Conservation (phyloP, 2,113 vertebrate species). For the Myiozetetes cayanensis region DNA sequence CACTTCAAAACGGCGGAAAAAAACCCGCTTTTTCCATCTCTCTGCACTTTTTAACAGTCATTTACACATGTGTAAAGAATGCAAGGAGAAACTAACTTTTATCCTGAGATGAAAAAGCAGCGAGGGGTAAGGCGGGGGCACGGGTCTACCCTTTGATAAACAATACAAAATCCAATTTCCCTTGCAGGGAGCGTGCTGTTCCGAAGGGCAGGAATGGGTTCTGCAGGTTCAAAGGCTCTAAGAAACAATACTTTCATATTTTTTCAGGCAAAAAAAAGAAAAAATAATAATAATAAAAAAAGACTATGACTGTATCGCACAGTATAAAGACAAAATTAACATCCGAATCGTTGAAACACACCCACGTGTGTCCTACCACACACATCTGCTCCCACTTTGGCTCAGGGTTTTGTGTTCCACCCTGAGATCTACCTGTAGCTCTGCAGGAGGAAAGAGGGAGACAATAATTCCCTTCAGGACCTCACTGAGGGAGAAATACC, state of each 20-base stretch:
- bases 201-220: not conserved
- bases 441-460: not conserved
- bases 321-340: constrained; percentile 5
- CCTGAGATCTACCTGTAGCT: not conserved
- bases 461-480: not conserved
- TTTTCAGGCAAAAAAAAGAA: not conserved
- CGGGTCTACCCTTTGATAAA: constrained; percentile 1
- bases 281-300: not conserved
- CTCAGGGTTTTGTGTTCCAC: not conserved
- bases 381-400: not conserved
- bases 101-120: not conserved
- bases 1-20: not conserved
- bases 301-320: not conserved
- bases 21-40: not conserved
- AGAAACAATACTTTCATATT: not conserved
- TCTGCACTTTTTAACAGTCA: constrained; percentile 19
- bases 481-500: not conserved
- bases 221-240: not conserved
- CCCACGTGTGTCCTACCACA: not conserved
- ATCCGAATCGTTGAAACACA: not conserved
- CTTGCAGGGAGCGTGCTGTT: not conserved
- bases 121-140: not conserved
- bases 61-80: not conserved
- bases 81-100: constrained; percentile 2
- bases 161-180: not conserved